Percentiles rank a stretch among this genome's conserved stretches.
Evolutionary conservation across 2,797 vertebrate genomes (phyloP).

Genomic region (Thripadectes ignobilis): DNA sequence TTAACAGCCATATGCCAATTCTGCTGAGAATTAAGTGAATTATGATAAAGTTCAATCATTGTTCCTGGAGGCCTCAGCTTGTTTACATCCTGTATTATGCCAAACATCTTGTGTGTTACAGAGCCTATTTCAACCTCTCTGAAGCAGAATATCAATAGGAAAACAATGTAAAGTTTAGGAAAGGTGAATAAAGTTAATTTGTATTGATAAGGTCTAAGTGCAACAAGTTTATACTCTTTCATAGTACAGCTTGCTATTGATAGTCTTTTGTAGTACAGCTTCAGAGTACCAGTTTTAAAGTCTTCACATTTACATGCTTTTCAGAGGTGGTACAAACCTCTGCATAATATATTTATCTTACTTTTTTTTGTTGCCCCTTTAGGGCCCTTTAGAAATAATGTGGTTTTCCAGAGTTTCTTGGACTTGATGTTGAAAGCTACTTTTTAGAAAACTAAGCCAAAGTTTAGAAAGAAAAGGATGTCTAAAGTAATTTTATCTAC

Average conservation of each 20-base stretch:
- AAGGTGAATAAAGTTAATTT: not conserved
- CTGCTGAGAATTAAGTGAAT: constrained; percentile 30
- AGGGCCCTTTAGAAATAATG: not conserved
- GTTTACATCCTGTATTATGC: constrained; percentile 8
- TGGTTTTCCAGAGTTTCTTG: not conserved
- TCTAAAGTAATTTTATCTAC: not conserved
- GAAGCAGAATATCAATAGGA: not conserved
- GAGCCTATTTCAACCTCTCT: not conserved
- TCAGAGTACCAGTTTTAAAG: not conserved
- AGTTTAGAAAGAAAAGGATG: not conserved
- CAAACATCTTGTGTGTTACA: not conserved
- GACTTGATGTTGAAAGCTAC: not conserved
- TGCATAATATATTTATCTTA: not conserved
- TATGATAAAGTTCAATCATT: not conserved
- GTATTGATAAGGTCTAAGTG: not conserved
- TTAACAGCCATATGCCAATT: not conserved
- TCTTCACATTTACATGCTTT: not conserved
- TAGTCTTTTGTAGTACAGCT: not conserved
- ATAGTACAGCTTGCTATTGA: not conserved
- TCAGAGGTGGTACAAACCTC: not conserved
- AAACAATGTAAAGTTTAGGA: not conserved
- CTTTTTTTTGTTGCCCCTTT: not conserved
- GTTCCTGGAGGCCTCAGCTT: constrained; percentile 1
- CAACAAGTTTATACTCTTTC: not conserved
- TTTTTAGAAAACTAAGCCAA: constrained; percentile 1